Evolutionary conservation across 2,888 invertebrate species (phyloP), one percentile per base, ranked within the genome.

Genomic region (Chaetogeoica ovagalla): DNA sequence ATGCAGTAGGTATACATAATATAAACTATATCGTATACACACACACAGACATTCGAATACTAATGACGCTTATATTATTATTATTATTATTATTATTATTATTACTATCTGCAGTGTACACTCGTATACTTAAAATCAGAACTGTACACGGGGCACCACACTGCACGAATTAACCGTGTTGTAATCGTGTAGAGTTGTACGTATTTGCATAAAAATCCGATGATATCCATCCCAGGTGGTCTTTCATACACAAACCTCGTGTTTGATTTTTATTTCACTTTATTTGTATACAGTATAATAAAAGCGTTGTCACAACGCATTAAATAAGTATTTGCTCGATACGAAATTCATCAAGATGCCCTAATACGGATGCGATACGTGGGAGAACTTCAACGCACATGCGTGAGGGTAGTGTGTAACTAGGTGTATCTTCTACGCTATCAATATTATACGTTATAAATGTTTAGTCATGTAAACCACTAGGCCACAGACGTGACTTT

Each of bases 91-190:
- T 48, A 48, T n/a, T 39, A 52, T 52, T 63, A 77, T 63, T 3
- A 48, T 11, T 48, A 48, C 43, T 43, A 57, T 71, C 55, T 55
- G 43, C 55, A 30, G 43, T 43, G 39, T 37, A 30, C 63, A 23
- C 63, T 71, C 11, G 70, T 57, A 79, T 70, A 43, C 52, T 79
- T 79, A 43, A 71, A 65, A 63, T 57, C 57, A 71, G 79, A 71
- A 63, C 63, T 70, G 62, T n/a, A 30, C 37, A 71, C 21, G 37
- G 52, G 6, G 19, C 23, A 48, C 7, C 43, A 19, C 23, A 39
- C 55, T 43, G 57, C 65, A 79, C 71, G 70, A 71, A 79, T 79
- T 79, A 79, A 71, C 79, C 57, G 57, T 57, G 52, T 79, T 63
- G 71, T 63, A 79, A 79, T 65, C 71, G 71, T 71, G 65, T 79